Conservation (phyloP, 1,140 invertebrate species). For the Dufourea novaeangliae region DNA sequence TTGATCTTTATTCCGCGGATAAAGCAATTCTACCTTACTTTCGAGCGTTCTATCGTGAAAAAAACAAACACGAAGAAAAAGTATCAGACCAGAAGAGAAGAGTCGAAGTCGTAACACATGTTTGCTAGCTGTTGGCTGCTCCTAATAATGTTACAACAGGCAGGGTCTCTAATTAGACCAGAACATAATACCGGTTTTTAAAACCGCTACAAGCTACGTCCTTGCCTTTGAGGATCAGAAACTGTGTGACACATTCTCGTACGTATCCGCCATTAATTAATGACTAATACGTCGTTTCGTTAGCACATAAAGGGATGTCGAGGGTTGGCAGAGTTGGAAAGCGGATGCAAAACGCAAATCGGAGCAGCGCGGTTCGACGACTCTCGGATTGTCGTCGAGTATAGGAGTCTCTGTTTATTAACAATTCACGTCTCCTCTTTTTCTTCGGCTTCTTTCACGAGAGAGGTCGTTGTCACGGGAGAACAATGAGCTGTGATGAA, state of each 20-base stretch:
- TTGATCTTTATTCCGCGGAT: background rate
- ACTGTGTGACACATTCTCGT: background rate
- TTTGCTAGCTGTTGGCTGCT: conserved; percentile 13
- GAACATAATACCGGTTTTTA: conserved; percentile 24
- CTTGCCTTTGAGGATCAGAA: background rate
- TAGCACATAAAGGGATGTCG: conserved; percentile 36
- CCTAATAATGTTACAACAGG: conserved; percentile 1
- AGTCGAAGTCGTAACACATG: conserved; percentile 29
- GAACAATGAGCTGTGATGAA: conserved; percentile 35
- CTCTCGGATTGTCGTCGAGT: conserved; percentile 10
- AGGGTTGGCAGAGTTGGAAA: background rate
- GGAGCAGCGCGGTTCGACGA: conserved; percentile 42
- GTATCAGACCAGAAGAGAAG: background rate
- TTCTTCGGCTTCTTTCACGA: conserved; percentile 34
- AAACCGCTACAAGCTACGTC: background rate
- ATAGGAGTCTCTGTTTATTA: conserved; percentile 34
- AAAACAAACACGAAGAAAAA: background rate
- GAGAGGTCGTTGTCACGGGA: conserved; percentile 36
- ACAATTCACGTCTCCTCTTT: conserved; percentile 43
- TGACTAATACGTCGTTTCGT: conserved; percentile 61
- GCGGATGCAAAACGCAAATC: conserved; percentile 37
- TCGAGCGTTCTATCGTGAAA: background rate
- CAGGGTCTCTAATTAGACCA: conserved; percentile 49
- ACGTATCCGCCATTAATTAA: conserved; percentile 59
- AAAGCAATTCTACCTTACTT: background rate